These are phyloP conservation scores for Thripadectes ignobilis DNA, from an alignment of 2,797 vertebrate genomes.

Conservation along the genomic window DNA sequence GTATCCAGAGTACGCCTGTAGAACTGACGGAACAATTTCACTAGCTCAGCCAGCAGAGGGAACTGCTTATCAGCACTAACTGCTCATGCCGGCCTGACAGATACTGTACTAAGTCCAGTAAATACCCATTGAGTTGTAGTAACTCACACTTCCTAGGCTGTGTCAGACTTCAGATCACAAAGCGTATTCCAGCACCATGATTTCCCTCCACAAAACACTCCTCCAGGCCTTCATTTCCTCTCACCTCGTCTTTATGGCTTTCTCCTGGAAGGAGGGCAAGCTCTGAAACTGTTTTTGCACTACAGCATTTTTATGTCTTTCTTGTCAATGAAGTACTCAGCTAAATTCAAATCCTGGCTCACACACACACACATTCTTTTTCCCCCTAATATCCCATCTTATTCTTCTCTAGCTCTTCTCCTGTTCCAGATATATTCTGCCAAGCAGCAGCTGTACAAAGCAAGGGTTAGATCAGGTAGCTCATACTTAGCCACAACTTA, in stretches of 20 bases:
- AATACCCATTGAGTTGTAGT: background rate
- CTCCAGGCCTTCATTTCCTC: background rate
- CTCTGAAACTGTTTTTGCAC: background rate
- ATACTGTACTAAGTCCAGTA: background rate
- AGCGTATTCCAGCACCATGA: background rate
- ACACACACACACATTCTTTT: background rate
- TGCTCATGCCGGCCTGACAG: background rate
- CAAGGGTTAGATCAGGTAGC: background rate
- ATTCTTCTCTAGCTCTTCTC: background rate
- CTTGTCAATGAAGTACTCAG: background rate
- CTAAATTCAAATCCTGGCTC: background rate
- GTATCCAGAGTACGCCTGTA: background rate
- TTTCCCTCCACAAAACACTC: too few species aligned
- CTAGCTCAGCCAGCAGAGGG: slow-evolving; percentile 59
- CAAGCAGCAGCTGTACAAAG: background rate
- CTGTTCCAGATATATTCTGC: background rate
- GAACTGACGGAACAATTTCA: background rate
- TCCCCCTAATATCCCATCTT: rapidly evolving
- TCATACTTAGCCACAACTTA: background rate
- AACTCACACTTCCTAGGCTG: background rate
- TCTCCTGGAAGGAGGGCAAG: background rate
- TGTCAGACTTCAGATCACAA: background rate
- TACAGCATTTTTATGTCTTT: background rate
- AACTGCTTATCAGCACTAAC: slow-evolving; percentile 48
- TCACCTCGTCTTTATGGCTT: background rate